A percentile compares a stretch with the other conserved stretches of the same genome.
Conservation (phyloP, 1,140 invertebrate genomes). For the Euglossa dilemma region DNA sequence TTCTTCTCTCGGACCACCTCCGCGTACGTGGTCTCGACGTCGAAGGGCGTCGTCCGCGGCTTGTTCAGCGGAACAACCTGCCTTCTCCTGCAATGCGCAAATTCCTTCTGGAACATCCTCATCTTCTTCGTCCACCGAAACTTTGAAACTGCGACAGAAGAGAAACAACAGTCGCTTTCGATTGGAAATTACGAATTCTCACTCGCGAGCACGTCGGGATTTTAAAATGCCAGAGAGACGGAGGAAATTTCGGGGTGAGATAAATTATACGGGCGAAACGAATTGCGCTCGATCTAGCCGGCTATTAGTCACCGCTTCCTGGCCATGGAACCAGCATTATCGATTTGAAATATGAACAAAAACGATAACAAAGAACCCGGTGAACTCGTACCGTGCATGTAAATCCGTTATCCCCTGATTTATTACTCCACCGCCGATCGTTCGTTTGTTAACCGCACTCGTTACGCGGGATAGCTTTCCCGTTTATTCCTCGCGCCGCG, state of each 20-base stretch:
- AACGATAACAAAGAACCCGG: not conserved
- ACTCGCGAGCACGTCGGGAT: not conserved
- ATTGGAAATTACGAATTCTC: no score
- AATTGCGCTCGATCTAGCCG: not conserved
- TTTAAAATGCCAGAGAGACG: not conserved
- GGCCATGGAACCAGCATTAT: not conserved
- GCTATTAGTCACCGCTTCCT: slow-evolving; percentile 14
- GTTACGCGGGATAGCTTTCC: not conserved
- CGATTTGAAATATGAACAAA: slow-evolving; percentile 35
- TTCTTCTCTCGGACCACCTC: not conserved
- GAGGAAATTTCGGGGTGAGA: not conserved
- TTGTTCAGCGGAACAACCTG: not conserved
- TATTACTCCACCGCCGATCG: not conserved
- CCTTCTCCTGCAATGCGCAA: not conserved
- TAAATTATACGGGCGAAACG: not conserved
- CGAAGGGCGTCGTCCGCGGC: not conserved
- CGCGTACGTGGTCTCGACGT: slow-evolving; percentile 28
- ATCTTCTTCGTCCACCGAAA: not conserved
- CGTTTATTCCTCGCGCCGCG: not conserved
- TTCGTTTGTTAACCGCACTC: not conserved
- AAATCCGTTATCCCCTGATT: slow-evolving; percentile 12
- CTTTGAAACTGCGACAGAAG: not conserved
- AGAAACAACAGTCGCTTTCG: no score
- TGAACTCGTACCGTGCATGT: not conserved
- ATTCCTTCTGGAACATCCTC: not conserved